Base-by-base conservation (phyloP, 2,797 vertebrate genomes). In the Cyclura pinguis region DNA sequence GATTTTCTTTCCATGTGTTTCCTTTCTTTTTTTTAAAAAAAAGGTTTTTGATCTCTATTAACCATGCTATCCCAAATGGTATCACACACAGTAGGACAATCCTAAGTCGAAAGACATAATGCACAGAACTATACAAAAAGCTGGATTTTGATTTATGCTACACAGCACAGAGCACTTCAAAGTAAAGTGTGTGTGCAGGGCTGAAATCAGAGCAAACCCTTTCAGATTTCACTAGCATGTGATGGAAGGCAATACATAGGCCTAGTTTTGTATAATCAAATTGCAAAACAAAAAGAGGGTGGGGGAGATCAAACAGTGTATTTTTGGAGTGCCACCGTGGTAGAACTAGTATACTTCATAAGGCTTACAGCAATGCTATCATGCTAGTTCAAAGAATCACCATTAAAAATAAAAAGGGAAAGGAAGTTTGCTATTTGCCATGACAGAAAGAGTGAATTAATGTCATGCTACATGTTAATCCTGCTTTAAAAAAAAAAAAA, bases 31-130 rank as follows among this genome's bases (percentile, higher is more conserved):
- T 29, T 86, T 76, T 24, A 38, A 86, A 3, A 42, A 42, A 12
- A 47, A 50, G 32, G 38, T 67, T 78, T 64, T 64, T 80, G 38
- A 80, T 80, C 57, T 80, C 18, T 67, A 87, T 67, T 87, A 76
- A 86, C 55, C n/a, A 42, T 57, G 24, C 13, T 38, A n/a, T 59
- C 52, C 84, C 32, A 72, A 24, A 73, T 35, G 4, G 52, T 50
- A 64, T 74, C 55, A 84, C 55, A 89, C 10, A 50, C 59, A 55
- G 20, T 50, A 73, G 4, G 80, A 59, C 38, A 84, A n/a, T 10
- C 55, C 76, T n/a, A 38, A 4, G 35, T 69, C n/a, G 32, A 12
- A 64, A 50, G 14, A 42, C 57, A 87, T 64, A 80, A 88, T 80
- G 22, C 59, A 69, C 9, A 80, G 16, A 88, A 69, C 42, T 42